Evolutionary conservation across 2,888 invertebrate genomes (phyloP).

Genomic region (Ennomos erosarius): DNA sequence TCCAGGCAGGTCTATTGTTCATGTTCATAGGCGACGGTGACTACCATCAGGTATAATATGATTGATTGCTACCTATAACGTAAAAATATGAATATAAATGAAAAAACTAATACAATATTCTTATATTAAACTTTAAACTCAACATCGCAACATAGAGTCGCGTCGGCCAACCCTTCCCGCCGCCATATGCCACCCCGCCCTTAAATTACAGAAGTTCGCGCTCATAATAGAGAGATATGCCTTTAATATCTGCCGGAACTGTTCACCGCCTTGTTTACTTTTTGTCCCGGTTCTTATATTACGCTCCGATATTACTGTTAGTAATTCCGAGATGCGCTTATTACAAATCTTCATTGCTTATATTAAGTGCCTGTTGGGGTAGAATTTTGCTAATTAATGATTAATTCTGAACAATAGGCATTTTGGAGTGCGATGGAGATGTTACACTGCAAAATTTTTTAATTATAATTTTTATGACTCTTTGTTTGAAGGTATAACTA

Average conservation of each 20-base stretch:
- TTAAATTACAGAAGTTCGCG: constrained; percentile 84
- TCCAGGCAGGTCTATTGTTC: too few relatives aligned
- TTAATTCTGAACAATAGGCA: constrained; percentile 1
- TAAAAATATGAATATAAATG: too few relatives aligned
- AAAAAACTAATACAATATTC: too few relatives aligned
- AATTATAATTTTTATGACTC: too few relatives aligned
- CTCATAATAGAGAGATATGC: constrained; percentile 85
- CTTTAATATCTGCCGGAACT: constrained; percentile 84
- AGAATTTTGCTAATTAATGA: constrained; percentile 28
- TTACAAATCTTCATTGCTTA: constrained; percentile 38
- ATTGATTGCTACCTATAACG: too few relatives aligned
- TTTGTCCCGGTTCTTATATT: constrained; percentile 80
- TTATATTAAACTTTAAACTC: constrained; percentile 42
- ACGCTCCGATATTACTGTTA: constrained; percentile 58
- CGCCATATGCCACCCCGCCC: constrained; percentile 82
- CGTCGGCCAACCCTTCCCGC: constrained; percentile 63
- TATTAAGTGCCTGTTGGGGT: constrained; percentile 34
- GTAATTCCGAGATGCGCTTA: constrained; percentile 44
- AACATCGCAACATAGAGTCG: constrained; percentile 27
- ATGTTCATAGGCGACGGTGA: too few relatives aligned
- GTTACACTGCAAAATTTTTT: too few relatives aligned
- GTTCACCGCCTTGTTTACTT: constrained; percentile 77
- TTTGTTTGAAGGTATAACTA: too few relatives aligned
- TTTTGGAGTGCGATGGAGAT: too few relatives aligned
- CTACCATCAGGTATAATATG: too few relatives aligned